These are phyloP conservation scores for Patella caerulea DNA, from an alignment of 2,888 invertebrate genomes.

Conservation along the genomic window DNA sequence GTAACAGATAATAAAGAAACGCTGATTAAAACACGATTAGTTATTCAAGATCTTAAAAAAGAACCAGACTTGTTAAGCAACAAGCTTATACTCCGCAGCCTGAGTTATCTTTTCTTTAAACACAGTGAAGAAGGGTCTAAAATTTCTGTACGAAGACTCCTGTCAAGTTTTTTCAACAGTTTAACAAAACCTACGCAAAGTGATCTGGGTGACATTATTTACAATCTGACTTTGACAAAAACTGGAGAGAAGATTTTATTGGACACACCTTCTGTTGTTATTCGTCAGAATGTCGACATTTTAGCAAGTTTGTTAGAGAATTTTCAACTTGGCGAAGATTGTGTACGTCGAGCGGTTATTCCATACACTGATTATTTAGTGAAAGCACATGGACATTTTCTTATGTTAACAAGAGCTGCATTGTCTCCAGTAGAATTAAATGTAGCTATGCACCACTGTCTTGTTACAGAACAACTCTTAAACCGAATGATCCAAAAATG, in stretches of 20 bases:
- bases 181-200: not conserved
- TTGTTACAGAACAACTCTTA: constrained; percentile 53
- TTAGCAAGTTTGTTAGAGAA: constrained; percentile 56
- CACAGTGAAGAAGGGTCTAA: not conserved
- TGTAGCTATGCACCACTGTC: constrained; percentile 59
- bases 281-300: constrained; percentile 46
- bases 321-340: constrained; percentile 46
- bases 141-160: not conserved
- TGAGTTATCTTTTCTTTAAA: not conserved
- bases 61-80: not conserved
- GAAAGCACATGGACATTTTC: constrained; percentile 28
- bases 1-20: not conserved
- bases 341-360: not conserved
- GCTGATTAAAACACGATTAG: not conserved
- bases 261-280: not conserved
- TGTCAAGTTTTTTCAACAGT: not conserved
- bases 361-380: constrained; percentile 28
- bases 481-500: constrained; percentile 60
- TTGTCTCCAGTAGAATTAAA: constrained; percentile 56
- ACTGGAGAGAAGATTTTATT: not conserved
- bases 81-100: not conserved
- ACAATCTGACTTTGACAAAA: not conserved
- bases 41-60: not conserved
- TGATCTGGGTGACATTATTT: not conserved
- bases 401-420: constrained; percentile 30